Evolutionary conservation across 2,113 vertebrate genomes (phyloP).

Genomic region (Petaurus breviceps): DNA sequence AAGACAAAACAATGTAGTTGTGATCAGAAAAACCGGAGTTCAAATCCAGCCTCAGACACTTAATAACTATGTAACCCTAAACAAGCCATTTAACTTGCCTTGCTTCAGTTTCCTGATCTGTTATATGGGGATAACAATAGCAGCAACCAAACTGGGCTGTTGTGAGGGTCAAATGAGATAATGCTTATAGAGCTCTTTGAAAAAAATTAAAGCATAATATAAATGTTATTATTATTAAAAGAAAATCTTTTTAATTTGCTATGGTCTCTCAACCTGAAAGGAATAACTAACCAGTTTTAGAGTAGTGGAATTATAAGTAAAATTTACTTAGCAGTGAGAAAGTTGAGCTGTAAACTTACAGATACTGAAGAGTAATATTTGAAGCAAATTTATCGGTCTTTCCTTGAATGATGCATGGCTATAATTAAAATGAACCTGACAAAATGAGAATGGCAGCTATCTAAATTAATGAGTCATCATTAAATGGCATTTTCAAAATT

Average conservation of each 20-base stretch:
- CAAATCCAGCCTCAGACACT: background rate
- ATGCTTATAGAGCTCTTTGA: background rate
- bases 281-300: background rate
- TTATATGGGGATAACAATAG: background rate
- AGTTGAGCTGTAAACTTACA: background rate
- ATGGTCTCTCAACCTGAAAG: background rate
- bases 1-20: background rate
- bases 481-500: constrained; percentile 37
- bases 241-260: background rate
- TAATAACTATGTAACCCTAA: background rate
- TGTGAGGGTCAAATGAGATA: background rate
- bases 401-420: constrained; percentile 35
- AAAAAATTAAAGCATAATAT: background rate
- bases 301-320: constrained; percentile 30
- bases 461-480: constrained; percentile 42
- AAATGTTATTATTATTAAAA: background rate
- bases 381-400: constrained; percentile 29
- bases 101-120: background rate
- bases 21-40: background rate
- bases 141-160: background rate
- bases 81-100: background rate
- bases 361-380: constrained; percentile 28
- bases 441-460: constrained; percentile 17
- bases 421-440: constrained; percentile 25
- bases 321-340: constrained; percentile 30